phyloP scores from a whole-genome alignment of 2,113 vertebrate species.

The Turnix velox region DNA sequence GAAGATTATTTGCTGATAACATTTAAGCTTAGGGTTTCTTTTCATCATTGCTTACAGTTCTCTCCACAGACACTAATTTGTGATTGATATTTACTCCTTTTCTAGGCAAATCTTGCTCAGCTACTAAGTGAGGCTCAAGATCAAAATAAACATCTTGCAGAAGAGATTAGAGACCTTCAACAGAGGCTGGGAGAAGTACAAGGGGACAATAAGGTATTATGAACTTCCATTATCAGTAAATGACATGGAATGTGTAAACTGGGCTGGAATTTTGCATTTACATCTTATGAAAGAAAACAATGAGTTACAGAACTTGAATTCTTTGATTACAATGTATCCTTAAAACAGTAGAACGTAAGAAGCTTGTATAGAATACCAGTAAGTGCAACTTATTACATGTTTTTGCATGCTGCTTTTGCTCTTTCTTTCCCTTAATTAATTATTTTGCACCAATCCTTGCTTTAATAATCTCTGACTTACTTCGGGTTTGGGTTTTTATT shows the following conservation, averaged over 20 bases:
- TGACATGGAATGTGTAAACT: neutral
- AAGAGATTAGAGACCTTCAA: slow-evolving; percentile 91
- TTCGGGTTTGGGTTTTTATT: neutral
- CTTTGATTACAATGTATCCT: neutral
- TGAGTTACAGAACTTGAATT: neutral
- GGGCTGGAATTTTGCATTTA: neutral
- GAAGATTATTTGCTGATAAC: neutral
- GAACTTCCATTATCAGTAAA: neutral
- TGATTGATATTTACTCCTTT: slow-evolving; percentile 6
- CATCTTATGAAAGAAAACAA: neutral
- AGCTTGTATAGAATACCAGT: neutral
- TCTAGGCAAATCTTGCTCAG: slow-evolving; percentile 91
- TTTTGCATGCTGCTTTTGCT: neutral
- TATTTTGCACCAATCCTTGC: neutral
- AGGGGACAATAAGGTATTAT: slow-evolving; percentile 94
- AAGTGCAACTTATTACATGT: neutral
- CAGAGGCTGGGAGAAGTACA: slow-evolving; percentile 90
- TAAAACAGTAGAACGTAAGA: neutral
- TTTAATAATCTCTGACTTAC: neutral
- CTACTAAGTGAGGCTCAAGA: slow-evolving; percentile 88
- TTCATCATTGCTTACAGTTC: neutral
- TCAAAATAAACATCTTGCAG: slow-evolving; percentile 82
- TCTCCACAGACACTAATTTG: neutral
- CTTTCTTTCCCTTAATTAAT: neutral
- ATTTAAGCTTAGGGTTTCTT: neutral